A percentile compares a stretch with the other conserved stretches of the same genome.
phyloP scores from a whole-genome alignment of 2,797 vertebrate genomes.

The Percopsis omiscomaycus region DNA sequence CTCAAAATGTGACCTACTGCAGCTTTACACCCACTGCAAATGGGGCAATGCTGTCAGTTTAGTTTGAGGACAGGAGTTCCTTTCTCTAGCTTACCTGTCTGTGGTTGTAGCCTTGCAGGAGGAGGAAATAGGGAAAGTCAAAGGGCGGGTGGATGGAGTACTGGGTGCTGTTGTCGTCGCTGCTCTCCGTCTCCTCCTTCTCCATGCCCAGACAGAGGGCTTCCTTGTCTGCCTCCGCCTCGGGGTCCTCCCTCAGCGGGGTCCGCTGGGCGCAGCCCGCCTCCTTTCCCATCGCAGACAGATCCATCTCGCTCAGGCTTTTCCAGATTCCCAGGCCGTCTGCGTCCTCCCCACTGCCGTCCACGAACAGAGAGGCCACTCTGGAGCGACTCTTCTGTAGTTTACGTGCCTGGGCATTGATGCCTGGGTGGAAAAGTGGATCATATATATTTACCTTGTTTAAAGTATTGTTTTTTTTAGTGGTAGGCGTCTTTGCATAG shows the following conservation, averaged over 20 bases:
- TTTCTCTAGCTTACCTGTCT: slow-evolving; percentile 69
- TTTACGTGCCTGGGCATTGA: slow-evolving; percentile 77
- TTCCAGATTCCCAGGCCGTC: slow-evolving; percentile 74
- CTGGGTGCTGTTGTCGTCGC: slow-evolving; percentile 78
- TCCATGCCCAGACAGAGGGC: slow-evolving; percentile 67
- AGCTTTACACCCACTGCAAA: background rate
- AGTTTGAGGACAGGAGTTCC: too few relatives aligned
- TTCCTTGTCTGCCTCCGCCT: slow-evolving; percentile 75
- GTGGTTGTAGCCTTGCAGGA: slow-evolving; percentile 79
- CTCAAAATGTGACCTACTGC: background rate
- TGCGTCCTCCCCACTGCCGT: slow-evolving; percentile 61
- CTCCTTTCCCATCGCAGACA: slow-evolving; percentile 69
- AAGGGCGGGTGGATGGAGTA: slow-evolving; percentile 80
- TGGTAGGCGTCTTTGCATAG: too few relatives aligned
- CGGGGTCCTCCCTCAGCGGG: slow-evolving; percentile 61
- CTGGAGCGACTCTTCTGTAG: slow-evolving; percentile 73
- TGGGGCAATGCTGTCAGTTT: too few relatives aligned
- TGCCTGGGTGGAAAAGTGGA: slow-evolving; percentile 51
- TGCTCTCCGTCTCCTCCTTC: slow-evolving; percentile 82
- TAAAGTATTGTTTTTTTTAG: too few relatives aligned
- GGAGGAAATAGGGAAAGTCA: slow-evolving; percentile 81
- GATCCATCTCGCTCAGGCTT: slow-evolving; percentile 80
- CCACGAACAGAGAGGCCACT: slow-evolving; percentile 78
- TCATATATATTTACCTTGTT: too few relatives aligned
- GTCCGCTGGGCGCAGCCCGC: slow-evolving; percentile 45